phyloP scores from a whole-genome alignment of 2,888 invertebrate species.

The Aproaerema taeniolella region DNA sequence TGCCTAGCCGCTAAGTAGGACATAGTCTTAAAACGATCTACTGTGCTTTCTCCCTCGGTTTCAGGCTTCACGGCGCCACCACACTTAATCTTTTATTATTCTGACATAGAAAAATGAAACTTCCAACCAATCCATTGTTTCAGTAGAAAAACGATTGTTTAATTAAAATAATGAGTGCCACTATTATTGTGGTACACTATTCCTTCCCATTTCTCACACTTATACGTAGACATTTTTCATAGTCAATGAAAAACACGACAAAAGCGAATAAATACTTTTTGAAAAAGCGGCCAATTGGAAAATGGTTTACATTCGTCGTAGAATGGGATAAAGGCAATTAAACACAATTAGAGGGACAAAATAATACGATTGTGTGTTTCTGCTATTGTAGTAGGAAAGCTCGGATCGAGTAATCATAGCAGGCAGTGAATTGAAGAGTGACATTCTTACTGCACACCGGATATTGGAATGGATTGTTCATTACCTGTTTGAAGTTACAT shows the following conservation, averaged over 20 bases:
- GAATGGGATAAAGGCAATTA: conserved; percentile 49
- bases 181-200: neutral
- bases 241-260: too few relatives aligned
- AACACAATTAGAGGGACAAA: conserved; percentile 43
- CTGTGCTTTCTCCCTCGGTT: conserved; percentile 27
- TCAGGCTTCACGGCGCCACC: conserved; percentile 41
- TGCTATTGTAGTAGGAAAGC: conserved; percentile 37
- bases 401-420: conserved; percentile 36
- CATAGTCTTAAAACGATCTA: too few relatives aligned
- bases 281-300: too few relatives aligned
- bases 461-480: too few relatives aligned
- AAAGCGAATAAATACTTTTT: too few relatives aligned
- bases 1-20: too few relatives aligned
- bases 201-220: too few relatives aligned
- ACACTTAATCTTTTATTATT: conserved; percentile 24
- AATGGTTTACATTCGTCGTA: too few relatives aligned
- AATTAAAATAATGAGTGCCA: conserved; percentile 5
- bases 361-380: conserved; percentile 34
- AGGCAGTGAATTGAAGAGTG: conserved; percentile 33
- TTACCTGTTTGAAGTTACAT: too few relatives aligned
- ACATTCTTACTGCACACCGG: too few relatives aligned
- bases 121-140: conserved; percentile 20
- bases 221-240: too few relatives aligned
- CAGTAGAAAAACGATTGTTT: conserved; percentile 15
- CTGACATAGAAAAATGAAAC: conserved; percentile 16